Base-by-base conservation (phyloP, 2,113 vertebrate genomes). In the Cephalopterus ornatus region DNA sequence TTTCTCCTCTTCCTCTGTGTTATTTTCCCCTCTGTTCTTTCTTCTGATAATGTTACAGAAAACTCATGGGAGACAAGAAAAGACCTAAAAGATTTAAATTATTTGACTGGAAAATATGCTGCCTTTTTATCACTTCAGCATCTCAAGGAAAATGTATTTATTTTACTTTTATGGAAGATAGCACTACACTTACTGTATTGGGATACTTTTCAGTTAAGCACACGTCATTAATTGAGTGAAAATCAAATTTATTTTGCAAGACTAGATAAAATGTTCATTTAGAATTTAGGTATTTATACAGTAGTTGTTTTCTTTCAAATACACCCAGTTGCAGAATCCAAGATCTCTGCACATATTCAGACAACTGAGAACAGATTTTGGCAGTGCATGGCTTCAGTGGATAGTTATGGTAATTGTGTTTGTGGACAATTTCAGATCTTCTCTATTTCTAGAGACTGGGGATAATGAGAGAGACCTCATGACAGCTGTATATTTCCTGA, bases 31-130 rank as follows among this genome's bases (percentile, higher is more conserved):
- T 95, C 73, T 96, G 22, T 93, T 91, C 46, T 88, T 87, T 93
- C 87, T 97, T 97, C 93, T 96, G 95, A 90, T 92, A 88, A 88
- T 88, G 62, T 66, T 78, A 65, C 19, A 16, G 37, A 92, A 26
- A 90, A 70, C 73, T 73, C 87, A 56, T 63, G 91, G 88, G 85
- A 97, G 77, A 85, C 41, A 76, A 82, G 49, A 95, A 75, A 97
- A 92, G 56, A 65, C 82, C 92, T 95, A 96, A 84, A 96, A 91
- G 70, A 63, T 62, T 96, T 95, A 94, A 95, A 95, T 96, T 97
- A 93, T 95, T 80, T 90, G 66, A 95, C 89, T 83, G 88, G 58
- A 97, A 97, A 96, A 85, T 79, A 53, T 93, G 47, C 37, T 84
- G 39, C 16, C 24, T 92, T 95, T 97, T 95, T 92, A 71, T 93